Base-by-base conservation (phyloP, 2,888 invertebrate genomes). In the Parascotia fuliginaria region DNA sequence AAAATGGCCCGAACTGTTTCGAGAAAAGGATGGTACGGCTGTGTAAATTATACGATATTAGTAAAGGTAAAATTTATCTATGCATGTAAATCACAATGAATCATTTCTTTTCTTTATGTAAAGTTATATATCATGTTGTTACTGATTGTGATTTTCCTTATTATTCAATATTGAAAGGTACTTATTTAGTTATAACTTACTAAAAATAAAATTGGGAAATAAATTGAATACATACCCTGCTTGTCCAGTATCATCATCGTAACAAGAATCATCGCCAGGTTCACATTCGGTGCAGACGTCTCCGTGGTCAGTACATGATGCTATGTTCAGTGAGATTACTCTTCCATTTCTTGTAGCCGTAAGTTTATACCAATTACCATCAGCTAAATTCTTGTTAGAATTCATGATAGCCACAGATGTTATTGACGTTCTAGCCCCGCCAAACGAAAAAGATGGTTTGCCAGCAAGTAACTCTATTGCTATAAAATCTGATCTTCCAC, bases 331-430 rank as follows among this genome's bases (percentile, higher is more conserved):
- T 0, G 97, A 97, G 65, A 97, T 95, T 0, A 97, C 97, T 60
- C 97, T 93, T 16, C 98, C 97, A 79, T 98, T 98, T 75, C 98
- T 94, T 0, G 97, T 98, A 0, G 97, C 98, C 0, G 96, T 97
- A 12, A 98, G 94, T 77, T 97, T 97, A 77, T 97, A 95, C 98
- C 98, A 99, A 60, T 94, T 94, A 0, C 98, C 98, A 81, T 98
- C 96, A 0, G 97, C 94, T 11, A 98, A 92, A 59, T 94, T 94
- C 68, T 93, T 93, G 11, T 92, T 93, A 49, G 93, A 92, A 39
- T 94, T 93, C 11, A 93, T 93, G 11, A 97, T 95, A 3, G 95
- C 93, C 1, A 98, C 94, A 0, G 96, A 95, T 0, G 97, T 96
- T 28, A 98, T 97, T 1, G 97, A 97, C 16, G 97, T 97, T 72